Percentiles rank a stretch among this genome's conserved stretches.
phyloP scores from a whole-genome alignment of 23 tunicate species.

The Styela clava region DNA sequence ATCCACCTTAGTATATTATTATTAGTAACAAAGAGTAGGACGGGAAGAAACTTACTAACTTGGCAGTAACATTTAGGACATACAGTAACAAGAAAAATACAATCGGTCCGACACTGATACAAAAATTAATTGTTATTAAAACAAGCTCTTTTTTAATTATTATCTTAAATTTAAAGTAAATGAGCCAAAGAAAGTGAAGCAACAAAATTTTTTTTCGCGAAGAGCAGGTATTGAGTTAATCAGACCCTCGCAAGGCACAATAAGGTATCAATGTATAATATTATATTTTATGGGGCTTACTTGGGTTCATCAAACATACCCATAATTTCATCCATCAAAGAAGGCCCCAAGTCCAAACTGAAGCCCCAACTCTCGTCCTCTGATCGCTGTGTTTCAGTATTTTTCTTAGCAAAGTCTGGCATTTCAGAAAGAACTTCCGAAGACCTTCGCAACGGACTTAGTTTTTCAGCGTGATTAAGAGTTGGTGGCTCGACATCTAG shows the following conservation, averaged over 20 bases:
- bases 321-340: constrained; percentile 87
- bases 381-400: neutral
- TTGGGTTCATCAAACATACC: constrained; percentile 69
- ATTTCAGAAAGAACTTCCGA: constrained; percentile 40
- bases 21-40: no score
- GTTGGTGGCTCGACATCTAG: neutral
- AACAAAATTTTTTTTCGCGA: no score
- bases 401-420: constrained; percentile 21
- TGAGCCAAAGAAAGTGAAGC: no score
- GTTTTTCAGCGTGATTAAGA: constrained; percentile 19
- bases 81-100: neutral
- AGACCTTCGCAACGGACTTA: constrained; percentile 32
- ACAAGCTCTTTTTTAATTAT: no score
- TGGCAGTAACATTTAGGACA: neutral
- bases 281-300: neutral
- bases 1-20: no score
- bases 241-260: neutral
- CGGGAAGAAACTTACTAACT: neutral
- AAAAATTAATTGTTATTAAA: no score
- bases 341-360: constrained; percentile 70
- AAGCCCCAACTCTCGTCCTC: constrained; percentile 61
- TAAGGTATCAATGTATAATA: neutral
- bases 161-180: no score
- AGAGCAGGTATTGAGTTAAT: no score
- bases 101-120: no score